A percentile compares a stretch with the other conserved stretches of the same genome.
Conservation (phyloP, 2,113 vertebrate species). For the Eira barbara region DNA sequence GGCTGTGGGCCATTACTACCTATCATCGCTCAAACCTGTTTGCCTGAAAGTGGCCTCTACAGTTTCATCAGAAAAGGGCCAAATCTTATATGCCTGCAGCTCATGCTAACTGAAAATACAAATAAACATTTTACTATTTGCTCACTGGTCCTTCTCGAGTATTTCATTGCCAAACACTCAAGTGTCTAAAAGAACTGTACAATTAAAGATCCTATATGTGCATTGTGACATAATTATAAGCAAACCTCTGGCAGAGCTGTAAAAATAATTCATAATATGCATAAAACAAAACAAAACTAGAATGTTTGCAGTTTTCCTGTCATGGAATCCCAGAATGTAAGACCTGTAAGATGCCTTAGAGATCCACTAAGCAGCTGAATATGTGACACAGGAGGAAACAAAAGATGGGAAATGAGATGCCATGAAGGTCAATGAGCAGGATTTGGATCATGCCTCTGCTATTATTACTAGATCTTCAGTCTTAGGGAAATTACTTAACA, state of each 20-base stretch:
- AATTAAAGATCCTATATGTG: background rate
- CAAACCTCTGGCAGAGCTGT: background rate
- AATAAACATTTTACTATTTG: background rate
- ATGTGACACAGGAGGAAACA: background rate
- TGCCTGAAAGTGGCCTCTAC: background rate
- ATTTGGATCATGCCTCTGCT: background rate
- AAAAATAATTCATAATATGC: constrained; percentile 1
- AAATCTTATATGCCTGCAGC: background rate
- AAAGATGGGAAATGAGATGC: background rate
- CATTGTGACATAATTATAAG: background rate
- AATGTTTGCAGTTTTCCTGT: background rate
- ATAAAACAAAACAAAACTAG: background rate
- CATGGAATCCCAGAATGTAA: background rate
- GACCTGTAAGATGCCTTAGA: background rate
- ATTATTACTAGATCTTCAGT: background rate
- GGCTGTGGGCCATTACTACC: background rate
- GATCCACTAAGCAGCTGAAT: background rate
- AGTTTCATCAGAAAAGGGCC: background rate
- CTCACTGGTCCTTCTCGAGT: background rate
- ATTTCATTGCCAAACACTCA: background rate
- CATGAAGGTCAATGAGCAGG: background rate
- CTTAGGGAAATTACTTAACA: background rate
- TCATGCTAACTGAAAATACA: constrained; percentile 16
- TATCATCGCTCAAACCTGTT: background rate
- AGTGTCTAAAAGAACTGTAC: background rate